Conservation (phyloP, 2,797 vertebrate species). For the Carapus acus region DNA sequence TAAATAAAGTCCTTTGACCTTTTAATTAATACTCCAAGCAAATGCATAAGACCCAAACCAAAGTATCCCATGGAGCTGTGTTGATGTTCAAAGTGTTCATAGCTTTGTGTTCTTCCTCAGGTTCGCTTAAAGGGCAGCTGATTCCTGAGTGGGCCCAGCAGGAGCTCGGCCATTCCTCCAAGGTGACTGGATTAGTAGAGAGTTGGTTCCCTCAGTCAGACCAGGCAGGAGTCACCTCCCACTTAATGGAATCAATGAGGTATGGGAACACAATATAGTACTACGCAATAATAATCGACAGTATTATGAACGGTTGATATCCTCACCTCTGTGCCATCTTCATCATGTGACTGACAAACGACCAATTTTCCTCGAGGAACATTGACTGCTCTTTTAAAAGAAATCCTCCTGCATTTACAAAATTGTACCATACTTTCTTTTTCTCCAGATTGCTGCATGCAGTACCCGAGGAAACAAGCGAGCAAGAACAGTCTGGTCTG, state of each 20-base stretch:
- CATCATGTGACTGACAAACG: no score
- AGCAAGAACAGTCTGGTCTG: slow-evolving; percentile 61
- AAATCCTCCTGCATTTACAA: background rate
- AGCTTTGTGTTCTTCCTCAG: slow-evolving; percentile 29
- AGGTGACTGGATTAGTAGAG: slow-evolving; percentile 70
- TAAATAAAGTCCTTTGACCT: no score
- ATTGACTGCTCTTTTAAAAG: background rate
- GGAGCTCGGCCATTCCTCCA: slow-evolving; percentile 67
- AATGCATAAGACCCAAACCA: no score
- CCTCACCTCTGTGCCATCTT: no score
- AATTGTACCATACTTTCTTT: background rate
- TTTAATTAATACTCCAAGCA: no score
- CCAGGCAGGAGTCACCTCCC: slow-evolving; percentile 80
- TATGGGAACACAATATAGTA: slow-evolving; percentile 49
- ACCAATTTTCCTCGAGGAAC: no score
- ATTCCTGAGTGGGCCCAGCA: slow-evolving; percentile 83
- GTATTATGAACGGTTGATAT: no score
- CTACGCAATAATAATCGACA: no score
- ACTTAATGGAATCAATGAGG: slow-evolving; percentile 93
- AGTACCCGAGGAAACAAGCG: slow-evolving; percentile 50
- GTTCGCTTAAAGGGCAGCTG: slow-evolving; percentile 26
- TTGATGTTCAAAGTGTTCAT: no score
- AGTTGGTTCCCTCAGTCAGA: slow-evolving; percentile 85
- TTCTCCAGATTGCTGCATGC: slow-evolving; percentile 76
- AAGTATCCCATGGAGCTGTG: slow-evolving; percentile 1